Evolutionary conservation across 2,113 vertebrate species (phyloP).

Genomic region (Mirounga angustirostris): DNA sequence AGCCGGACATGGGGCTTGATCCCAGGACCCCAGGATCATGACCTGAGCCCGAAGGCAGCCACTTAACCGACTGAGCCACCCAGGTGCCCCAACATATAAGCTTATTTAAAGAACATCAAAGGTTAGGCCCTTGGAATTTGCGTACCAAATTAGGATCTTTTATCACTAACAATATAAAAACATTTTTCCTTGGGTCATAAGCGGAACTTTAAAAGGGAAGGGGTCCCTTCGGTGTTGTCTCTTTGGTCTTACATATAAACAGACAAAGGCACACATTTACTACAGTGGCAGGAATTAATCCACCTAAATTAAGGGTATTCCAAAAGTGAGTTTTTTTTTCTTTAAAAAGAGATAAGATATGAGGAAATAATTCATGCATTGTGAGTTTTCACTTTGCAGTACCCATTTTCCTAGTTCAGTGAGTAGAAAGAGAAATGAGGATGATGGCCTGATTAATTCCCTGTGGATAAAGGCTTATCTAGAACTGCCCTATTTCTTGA

Average conservation of each 20-base stretch:
- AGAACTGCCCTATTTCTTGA: slow-evolving; percentile 56
- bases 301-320: background rate
- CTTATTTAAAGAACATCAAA: background rate
- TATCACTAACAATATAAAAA: background rate
- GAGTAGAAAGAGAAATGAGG: background rate
- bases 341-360: background rate
- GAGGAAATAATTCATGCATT: background rate
- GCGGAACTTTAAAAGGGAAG: background rate
- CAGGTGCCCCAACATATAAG: too few species aligned
- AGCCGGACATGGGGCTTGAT: too few species aligned
- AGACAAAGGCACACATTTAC: background rate
- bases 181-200: background rate
- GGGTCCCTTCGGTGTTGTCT: background rate
- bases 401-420: background rate
- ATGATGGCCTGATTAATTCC: slow-evolving; percentile 35
- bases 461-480: background rate
- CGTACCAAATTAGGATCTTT: background rate
- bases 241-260: background rate
- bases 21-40: too few species aligned
- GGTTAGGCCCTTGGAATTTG: background rate
- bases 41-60: too few species aligned
- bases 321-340: background rate
- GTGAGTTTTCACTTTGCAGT: background rate
- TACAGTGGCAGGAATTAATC: background rate
- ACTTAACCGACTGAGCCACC: too few species aligned